Conservation (phyloP, 1,140 invertebrate species). For the Acromyrmex heyeri region DNA sequence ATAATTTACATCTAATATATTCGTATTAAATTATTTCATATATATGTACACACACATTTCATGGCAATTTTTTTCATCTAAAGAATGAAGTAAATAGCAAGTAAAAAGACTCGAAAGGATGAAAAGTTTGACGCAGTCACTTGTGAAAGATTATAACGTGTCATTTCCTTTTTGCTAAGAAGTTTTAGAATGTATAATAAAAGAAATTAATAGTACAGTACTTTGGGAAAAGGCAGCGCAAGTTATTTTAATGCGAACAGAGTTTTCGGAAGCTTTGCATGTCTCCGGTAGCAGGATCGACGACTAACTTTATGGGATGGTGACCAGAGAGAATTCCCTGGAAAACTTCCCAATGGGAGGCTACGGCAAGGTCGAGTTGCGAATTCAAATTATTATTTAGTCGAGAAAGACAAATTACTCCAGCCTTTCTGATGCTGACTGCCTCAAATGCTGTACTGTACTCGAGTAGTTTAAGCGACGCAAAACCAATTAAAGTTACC, state of each 20-base stretch:
- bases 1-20: neutral
- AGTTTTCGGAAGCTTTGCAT: slow-evolving; percentile 26
- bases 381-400: slow-evolving; percentile 71
- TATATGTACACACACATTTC: neutral
- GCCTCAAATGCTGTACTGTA: neutral
- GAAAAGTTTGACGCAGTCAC: neutral
- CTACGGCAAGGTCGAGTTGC: slow-evolving; percentile 43
- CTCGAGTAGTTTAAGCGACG: slow-evolving; percentile 14
- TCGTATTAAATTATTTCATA: neutral
- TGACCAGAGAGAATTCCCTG: neutral
- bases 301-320: slow-evolving; percentile 3
- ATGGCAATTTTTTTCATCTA: neutral
- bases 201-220: slow-evolving; percentile 36
- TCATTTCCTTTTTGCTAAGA: neutral
- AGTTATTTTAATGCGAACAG: neutral
- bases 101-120: neutral
- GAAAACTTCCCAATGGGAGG: slow-evolving; percentile 31
- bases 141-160: neutral
- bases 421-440: neutral
- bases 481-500: slow-evolving; percentile 25
- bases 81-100: neutral
- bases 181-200: neutral
- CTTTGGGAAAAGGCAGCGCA: neutral
- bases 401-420: slow-evolving; percentile 61
- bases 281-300: slow-evolving; percentile 24